Evolutionary conservation across 2,888 invertebrate genomes (phyloP).

Genomic region (Rhimphoctona megacephalus): DNA sequence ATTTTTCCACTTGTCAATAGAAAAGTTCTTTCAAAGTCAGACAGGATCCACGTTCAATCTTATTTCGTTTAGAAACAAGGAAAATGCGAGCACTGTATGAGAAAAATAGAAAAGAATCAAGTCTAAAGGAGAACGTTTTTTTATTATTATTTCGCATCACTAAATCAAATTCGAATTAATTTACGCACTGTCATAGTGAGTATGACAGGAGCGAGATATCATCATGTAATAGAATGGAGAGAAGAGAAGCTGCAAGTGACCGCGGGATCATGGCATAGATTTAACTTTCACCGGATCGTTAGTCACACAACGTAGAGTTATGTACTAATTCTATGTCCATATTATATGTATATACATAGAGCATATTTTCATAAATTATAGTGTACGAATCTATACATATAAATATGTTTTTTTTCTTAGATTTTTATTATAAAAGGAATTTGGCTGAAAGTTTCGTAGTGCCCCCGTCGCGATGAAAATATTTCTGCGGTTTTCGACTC

Average conservation of each 20-base stretch:
- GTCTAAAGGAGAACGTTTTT: background rate
- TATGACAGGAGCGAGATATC: slow-evolving; percentile 52
- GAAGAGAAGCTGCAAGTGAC: slow-evolving; percentile 27
- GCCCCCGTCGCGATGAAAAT: slow-evolving; percentile 25
- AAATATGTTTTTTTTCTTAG: background rate
- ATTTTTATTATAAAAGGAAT: slow-evolving; percentile 29
- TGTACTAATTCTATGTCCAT: background rate
- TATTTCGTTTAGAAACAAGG: background rate
- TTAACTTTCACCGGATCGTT: slow-evolving; percentile 66
- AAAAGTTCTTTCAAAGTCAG: slow-evolving; percentile 23
- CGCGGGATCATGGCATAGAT: slow-evolving; percentile 52
- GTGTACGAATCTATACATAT: slow-evolving; percentile 5
- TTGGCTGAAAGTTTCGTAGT: slow-evolving; percentile 15
- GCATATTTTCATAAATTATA: slow-evolving; percentile 6
- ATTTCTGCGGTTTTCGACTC: slow-evolving; percentile 52
- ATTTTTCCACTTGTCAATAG: background rate
- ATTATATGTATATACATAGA: slow-evolving; percentile 5
- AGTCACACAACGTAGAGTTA: slow-evolving; percentile 29
- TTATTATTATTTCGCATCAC: slow-evolving; percentile 13
- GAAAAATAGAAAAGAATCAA: background rate
- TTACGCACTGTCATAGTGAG: slow-evolving; percentile 44
- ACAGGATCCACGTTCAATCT: background rate
- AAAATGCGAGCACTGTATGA: background rate
- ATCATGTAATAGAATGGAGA: slow-evolving; percentile 38
- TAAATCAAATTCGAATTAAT: slow-evolving; percentile 42